Conservation (phyloP, 2,797 vertebrate genomes). For the Miichthys miiuy region DNA sequence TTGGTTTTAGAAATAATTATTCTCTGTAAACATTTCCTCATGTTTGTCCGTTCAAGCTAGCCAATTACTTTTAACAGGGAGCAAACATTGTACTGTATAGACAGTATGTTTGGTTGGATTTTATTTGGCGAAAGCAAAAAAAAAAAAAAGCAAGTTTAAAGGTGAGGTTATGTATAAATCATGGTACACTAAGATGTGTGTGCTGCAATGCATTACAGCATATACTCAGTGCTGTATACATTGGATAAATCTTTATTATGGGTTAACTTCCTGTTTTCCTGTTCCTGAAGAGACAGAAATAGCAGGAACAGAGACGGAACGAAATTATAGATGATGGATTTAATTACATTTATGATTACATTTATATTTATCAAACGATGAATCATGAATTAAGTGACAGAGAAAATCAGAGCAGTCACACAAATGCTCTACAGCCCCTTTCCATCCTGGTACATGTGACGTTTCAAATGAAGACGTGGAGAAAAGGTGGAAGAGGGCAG, state of each 20-base stretch:
- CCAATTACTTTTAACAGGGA: slow-evolving; percentile 46
- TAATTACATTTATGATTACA: slow-evolving; percentile 17
- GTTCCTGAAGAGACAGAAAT: slow-evolving; percentile 14
- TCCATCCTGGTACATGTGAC: background rate
- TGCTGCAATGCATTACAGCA: slow-evolving; percentile 40
- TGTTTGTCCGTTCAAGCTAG: slow-evolving; percentile 55
- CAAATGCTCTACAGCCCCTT: background rate
- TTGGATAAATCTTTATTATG: slow-evolving; percentile 47
- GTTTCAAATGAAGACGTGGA: slow-evolving; percentile 2
- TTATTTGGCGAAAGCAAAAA: background rate
- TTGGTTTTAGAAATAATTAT: slow-evolving; percentile 66
- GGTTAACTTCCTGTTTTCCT: slow-evolving; percentile 45
- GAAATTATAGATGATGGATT: slow-evolving; percentile 23
- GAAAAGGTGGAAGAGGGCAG: slow-evolving; percentile 17
- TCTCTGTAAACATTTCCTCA: slow-evolving; percentile 60
- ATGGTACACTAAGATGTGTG: slow-evolving; percentile 14
- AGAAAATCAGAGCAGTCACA: background rate
- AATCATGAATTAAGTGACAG: background rate
- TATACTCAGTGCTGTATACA: slow-evolving; percentile 51
- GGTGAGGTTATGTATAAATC: slow-evolving; percentile 39
- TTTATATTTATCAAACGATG: slow-evolving; percentile 15
- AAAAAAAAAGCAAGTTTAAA: slow-evolving; percentile 35
- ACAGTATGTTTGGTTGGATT: slow-evolving; percentile 44
- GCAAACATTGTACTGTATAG: slow-evolving; percentile 61
- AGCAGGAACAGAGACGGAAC: slow-evolving; percentile 11